Evolutionary conservation across 2,113 vertebrate genomes (phyloP).

Genomic region (Nothobranchius kuhntae): DNA sequence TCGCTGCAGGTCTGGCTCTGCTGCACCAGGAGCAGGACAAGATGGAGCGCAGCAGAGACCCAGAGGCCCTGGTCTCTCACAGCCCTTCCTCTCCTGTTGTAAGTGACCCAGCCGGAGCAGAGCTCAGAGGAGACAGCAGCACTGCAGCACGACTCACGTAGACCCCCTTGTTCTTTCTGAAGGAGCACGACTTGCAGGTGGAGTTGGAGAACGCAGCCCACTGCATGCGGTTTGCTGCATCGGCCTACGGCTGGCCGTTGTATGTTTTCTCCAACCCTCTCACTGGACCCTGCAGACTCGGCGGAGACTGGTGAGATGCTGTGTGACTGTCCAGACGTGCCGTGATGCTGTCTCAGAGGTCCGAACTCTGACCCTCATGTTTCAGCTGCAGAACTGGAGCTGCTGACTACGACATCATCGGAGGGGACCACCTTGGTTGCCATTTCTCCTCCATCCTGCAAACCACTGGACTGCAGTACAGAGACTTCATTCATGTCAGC

Average conservation of each 20-base stretch:
- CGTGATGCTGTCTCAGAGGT: background rate
- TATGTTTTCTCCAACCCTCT: slow-evolving; percentile 88
- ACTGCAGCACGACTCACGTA: background rate
- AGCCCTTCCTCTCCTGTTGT: slow-evolving; percentile 82
- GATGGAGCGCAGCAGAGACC: slow-evolving; percentile 82
- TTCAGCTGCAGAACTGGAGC: slow-evolving; percentile 81
- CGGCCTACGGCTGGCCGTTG: slow-evolving; percentile 95
- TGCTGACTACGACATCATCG: slow-evolving; percentile 83
- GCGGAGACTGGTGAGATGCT: slow-evolving; percentile 85
- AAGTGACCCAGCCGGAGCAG: slow-evolving; percentile 41
- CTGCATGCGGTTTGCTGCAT: slow-evolving; percentile 91
- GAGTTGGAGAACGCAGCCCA: slow-evolving; percentile 90
- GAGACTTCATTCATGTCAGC: slow-evolving; percentile 95
- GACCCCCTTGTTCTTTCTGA: background rate
- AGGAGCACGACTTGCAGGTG: slow-evolving; percentile 85
- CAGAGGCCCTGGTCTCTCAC: slow-evolving; percentile 74
- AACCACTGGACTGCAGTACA: slow-evolving; percentile 90
- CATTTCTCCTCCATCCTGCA: slow-evolving; percentile 91
- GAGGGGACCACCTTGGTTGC: slow-evolving; percentile 85
- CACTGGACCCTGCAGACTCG: slow-evolving; percentile 88
- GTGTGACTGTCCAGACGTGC: background rate
- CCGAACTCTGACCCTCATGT: background rate
- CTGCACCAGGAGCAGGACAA: slow-evolving; percentile 96
- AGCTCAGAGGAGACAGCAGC: background rate
- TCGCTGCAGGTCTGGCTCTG: slow-evolving; percentile 91